Evolutionary conservation across 2,797 vertebrate species (phyloP), one percentile per base, ranked within the genome.

Genomic region (Micrastur ruficollis): DNA sequence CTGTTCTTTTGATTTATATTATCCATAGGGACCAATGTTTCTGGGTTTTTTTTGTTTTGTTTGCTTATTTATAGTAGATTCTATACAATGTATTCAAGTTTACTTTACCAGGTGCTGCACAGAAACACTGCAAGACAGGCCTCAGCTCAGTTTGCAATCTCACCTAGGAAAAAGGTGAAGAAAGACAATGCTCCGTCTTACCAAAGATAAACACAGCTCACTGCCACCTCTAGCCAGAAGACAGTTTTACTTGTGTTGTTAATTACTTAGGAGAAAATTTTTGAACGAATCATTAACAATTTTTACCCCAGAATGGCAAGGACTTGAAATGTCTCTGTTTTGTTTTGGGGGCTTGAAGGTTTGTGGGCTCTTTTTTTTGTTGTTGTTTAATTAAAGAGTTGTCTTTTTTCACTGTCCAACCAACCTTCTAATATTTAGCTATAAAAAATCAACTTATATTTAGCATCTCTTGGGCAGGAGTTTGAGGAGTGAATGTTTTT

Each of bases 391-490:
- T n/a, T 63, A 49, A 50, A 52, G 16, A 59, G 3, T 14, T 2
- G 2, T 29, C 0, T 4, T 75, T 90, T 62, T 84, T 62, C 31
- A 44, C 6, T 52, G 27, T 50, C 19, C 13, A 67, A 40, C 3
- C 1, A 21, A 49, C 6, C 5, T 73, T 21, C 25, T 62, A 58
- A 63, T 71, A 80, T 40, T 63, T 75, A 46, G 9, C 15, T 36
- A 21, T 21, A 50, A 66, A 61, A 83, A 59, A 12, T 0, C 8
- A 58, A 31, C 3, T 50, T 68, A 8, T 25, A 72, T 72, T 89
- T 73, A 19, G 0, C 19, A 27, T 68, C 16, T 63, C 27, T 53
- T 0, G 0, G 15, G 9, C 12, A 68, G 34, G 44, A 49, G 4
- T 49, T 79, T 56, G 36, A 75, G 80, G 47, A 27, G 3, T 34